Conservation (phyloP, 2,888 invertebrate genomes). For the Diloba caeruleocephala region DNA sequence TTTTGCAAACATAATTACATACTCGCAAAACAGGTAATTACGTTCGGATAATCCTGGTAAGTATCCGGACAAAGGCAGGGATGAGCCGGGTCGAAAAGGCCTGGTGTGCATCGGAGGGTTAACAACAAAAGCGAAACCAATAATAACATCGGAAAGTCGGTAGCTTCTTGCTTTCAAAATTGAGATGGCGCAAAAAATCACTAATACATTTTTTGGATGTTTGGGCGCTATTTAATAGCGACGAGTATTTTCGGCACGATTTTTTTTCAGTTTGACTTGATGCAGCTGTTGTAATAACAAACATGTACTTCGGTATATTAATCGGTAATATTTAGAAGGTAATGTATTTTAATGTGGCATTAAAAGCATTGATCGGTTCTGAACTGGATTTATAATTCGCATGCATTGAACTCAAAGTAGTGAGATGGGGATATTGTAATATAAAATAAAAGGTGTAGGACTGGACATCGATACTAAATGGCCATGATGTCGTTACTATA, state of each 20-base stretch:
- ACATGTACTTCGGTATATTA: slow-evolving; percentile 54
- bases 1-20: slow-evolving; percentile 76
- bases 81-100: slow-evolving; percentile 71
- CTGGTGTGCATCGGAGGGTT: slow-evolving; percentile 76
- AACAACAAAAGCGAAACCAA: slow-evolving; percentile 75
- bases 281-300: slow-evolving; percentile 67
- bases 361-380: background rate
- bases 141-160: slow-evolving; percentile 87
- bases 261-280: slow-evolving; percentile 60
- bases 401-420: background rate
- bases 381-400: background rate
- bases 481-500: too few species aligned
- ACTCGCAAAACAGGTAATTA: slow-evolving; percentile 86
- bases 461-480: too few species aligned
- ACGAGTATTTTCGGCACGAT: slow-evolving; percentile 55
- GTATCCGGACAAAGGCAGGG: slow-evolving; percentile 75
- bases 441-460: too few species aligned
- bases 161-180: slow-evolving; percentile 86
- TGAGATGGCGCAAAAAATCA: slow-evolving; percentile 71
- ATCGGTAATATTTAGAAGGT: slow-evolving; percentile 44
- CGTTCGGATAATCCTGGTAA: slow-evolving; percentile 80
- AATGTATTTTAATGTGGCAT: slow-evolving; percentile 32
- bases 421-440: background rate
- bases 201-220: slow-evolving; percentile 63
- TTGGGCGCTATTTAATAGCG: slow-evolving; percentile 56